Conservation (phyloP, 2,113 vertebrate genomes). For the Syngnathoides biaculeatus region DNA sequence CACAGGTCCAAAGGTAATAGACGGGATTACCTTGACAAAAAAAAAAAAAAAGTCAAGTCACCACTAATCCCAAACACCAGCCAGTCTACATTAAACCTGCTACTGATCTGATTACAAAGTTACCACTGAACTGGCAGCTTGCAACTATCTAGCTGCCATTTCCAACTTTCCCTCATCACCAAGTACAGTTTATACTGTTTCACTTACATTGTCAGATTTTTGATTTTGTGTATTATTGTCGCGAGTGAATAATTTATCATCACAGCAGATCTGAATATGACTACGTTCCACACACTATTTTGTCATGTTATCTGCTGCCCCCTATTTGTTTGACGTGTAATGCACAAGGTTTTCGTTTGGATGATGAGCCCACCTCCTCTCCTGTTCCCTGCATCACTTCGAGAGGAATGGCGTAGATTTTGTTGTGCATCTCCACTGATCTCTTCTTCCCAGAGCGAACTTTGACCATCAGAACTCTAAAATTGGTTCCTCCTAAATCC, state of each 20-base stretch:
- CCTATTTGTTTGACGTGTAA: neutral
- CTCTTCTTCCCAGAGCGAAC: conserved; percentile 93
- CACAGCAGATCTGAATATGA: neutral
- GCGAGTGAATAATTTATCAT: neutral
- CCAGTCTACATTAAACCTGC: conserved; percentile 4
- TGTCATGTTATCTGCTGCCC: neutral
- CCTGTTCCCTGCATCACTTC: conserved; percentile 98
- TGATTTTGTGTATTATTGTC: neutral
- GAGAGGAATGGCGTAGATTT: conserved; percentile 93
- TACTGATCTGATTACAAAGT: conserved; percentile 5
- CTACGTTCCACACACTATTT: neutral
- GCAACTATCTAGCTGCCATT: neutral
- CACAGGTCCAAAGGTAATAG: conserved; percentile 18
- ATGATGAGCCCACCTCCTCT: conserved; percentile 80
- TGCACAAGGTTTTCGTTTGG: neutral
- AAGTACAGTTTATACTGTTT: neutral
- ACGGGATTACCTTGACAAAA: conserved; percentile 24
- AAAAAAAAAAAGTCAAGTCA: neutral
- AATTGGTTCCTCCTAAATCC: conserved; percentile 97
- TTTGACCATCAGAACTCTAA: conserved; percentile 93
- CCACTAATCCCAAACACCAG: conserved; percentile 12
- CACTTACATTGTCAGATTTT: conserved; percentile 5
- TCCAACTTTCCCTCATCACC: neutral
- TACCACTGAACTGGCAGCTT: conserved; percentile 3
- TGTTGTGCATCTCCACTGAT: conserved; percentile 98